A percentile compares a stretch with the other conserved stretches of the same genome.
These are phyloP conservation scores for Petrocephalus microphthalmus DNA, from an alignment of 2,113 vertebrate genomes.

Conservation along the genomic window DNA sequence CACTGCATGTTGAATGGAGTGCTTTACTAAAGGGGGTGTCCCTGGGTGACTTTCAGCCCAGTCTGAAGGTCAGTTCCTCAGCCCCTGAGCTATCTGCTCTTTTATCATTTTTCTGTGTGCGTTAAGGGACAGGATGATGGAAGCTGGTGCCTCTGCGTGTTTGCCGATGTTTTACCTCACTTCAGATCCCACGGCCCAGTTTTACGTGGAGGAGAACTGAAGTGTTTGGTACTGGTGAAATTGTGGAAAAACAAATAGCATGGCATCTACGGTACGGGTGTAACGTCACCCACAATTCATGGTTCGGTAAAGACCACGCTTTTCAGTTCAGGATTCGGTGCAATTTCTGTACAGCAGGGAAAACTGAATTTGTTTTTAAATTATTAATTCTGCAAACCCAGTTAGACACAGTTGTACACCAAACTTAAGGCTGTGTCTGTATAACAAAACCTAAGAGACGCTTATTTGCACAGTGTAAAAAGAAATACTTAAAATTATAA, in stretches of 20 bases:
- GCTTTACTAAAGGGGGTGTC: background rate
- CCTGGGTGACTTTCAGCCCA: background rate
- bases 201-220: too few species aligned
- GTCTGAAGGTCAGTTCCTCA: background rate
- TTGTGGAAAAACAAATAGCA: background rate
- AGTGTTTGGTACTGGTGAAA: background rate
- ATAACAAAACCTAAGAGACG: background rate
- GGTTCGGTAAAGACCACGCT: background rate
- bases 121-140: too few species aligned
- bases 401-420: background rate
- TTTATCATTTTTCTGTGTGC: too few species aligned
- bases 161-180: too few species aligned
- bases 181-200: too few species aligned
- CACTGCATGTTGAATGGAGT: too few species aligned
- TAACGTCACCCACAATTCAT: background rate
- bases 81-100: background rate
- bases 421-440: background rate
- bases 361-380: background rate
- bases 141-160: too few species aligned
- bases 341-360: background rate
- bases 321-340: background rate
- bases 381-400: background rate
- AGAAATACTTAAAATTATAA: background rate
- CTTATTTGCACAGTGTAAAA: background rate
- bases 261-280: background rate